Percentiles rank a stretch among this genome's conserved stretches.
These are phyloP conservation scores for Leucophenga varia DNA, from an alignment of 1,140 invertebrate species.

Conservation along the genomic window DNA sequence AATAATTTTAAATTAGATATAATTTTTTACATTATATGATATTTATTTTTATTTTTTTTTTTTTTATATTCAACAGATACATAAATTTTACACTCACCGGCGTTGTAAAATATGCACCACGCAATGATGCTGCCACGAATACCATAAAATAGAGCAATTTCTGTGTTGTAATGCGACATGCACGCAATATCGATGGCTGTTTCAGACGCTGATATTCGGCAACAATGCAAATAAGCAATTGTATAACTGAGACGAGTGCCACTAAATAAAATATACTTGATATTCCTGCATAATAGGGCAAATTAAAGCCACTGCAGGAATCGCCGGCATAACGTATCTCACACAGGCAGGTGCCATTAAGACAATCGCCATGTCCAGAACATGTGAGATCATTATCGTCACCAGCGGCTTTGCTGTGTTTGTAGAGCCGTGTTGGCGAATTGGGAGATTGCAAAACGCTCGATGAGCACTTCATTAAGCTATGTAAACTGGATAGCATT, in stretches of 20 bases:
- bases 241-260: slow-evolving; percentile 81
- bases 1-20: slow-evolving; percentile 1
- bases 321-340: slow-evolving; percentile 73
- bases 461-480: slow-evolving; percentile 55
- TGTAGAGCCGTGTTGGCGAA: slow-evolving; percentile 20
- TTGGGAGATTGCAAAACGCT: slow-evolving; percentile 41
- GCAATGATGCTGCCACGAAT: slow-evolving; percentile 79
- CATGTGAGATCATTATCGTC: slow-evolving; percentile 44
- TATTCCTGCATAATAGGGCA: slow-evolving; percentile 69
- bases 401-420: slow-evolving; percentile 24
- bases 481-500: slow-evolving; percentile 52
- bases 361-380: slow-evolving; percentile 82
- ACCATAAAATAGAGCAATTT: slow-evolving; percentile 89
- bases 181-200: slow-evolving; percentile 74
- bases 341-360: slow-evolving; percentile 87
- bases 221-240: slow-evolving; percentile 81
- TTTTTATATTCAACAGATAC: no score
- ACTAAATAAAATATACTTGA: slow-evolving; percentile 80
- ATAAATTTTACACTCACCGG: slow-evolving; percentile 65
- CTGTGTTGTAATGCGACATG: slow-evolving; percentile 86
- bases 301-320: slow-evolving; percentile 64
- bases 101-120: slow-evolving; percentile 87
- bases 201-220: slow-evolving; percentile 82
- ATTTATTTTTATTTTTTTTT: not conserved
- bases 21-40: not conserved